Percentiles rank a stretch among this genome's conserved stretches.
phyloP scores from a whole-genome alignment of 2,797 vertebrate species.

The Notolabrus celidotus region DNA sequence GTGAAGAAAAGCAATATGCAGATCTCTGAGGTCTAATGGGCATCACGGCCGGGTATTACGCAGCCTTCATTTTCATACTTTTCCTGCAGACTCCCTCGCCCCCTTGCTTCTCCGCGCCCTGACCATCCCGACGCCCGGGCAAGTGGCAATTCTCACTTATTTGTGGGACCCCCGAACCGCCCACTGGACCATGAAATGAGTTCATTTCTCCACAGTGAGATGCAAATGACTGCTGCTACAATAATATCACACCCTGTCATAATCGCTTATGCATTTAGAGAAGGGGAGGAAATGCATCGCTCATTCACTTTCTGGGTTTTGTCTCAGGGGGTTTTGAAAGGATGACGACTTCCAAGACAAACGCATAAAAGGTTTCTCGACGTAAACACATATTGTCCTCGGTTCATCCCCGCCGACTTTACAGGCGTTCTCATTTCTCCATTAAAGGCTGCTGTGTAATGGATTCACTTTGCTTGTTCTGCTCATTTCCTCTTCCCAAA shows the following conservation, averaged over 20 bases:
- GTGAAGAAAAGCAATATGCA: constrained; percentile 63
- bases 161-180: constrained; percentile 61
- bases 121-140: constrained; percentile 56
- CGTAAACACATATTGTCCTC: constrained; percentile 46
- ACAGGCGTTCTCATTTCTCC: constrained; percentile 44
- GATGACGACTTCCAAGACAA: constrained; percentile 15
- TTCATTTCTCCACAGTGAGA: constrained; percentile 77
- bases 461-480: constrained; percentile 19
- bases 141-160: constrained; percentile 79
- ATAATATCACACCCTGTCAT: constrained; percentile 77
- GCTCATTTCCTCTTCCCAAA: constrained; percentile 39
- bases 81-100: constrained; percentile 51
- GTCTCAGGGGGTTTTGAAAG: constrained; percentile 28
- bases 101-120: constrained; percentile 24
- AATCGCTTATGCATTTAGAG: constrained; percentile 73
- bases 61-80: constrained; percentile 64
- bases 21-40: constrained; percentile 64
- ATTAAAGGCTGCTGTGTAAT: constrained; percentile 32
- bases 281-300: constrained; percentile 56
- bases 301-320: constrained; percentile 38
- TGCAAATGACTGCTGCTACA: constrained; percentile 77
- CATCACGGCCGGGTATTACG: constrained; percentile 46
- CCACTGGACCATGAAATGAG: constrained; percentile 84
- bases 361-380: constrained; percentile 30
- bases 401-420: constrained; percentile 40